phyloP scores from a whole-genome alignment of 2,113 vertebrate species.

The Myrmecophaga tridactyla region DNA sequence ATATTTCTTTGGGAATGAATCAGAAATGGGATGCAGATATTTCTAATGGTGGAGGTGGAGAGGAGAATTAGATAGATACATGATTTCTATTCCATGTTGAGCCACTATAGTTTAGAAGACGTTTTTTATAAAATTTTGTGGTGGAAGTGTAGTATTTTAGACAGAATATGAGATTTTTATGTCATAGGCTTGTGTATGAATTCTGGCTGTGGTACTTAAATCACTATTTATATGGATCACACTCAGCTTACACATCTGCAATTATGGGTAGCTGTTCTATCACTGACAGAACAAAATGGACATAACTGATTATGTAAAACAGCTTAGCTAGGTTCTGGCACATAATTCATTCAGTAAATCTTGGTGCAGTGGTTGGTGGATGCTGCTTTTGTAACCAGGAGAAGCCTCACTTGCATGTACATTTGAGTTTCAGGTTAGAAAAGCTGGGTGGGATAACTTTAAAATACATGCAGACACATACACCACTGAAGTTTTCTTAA shows the following conservation, averaged over 20 bases:
- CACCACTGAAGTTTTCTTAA: background rate
- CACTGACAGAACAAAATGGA: background rate
- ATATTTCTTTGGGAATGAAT: background rate
- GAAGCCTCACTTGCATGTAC: background rate
- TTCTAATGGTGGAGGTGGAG: background rate
- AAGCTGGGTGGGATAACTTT: background rate
- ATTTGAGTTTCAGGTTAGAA: background rate
- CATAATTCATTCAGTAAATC: background rate
- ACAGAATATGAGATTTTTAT: background rate
- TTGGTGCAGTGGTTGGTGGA: background rate
- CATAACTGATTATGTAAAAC: background rate
- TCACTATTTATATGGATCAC: background rate
- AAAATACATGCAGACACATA: background rate
- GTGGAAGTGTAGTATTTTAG: background rate
- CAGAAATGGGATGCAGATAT: background rate
- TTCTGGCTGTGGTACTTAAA: background rate
- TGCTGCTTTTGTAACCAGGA: background rate
- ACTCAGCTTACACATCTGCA: background rate
- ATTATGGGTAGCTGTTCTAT: background rate
- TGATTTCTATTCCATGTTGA: background rate
- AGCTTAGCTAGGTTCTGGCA: background rate
- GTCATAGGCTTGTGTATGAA: background rate
- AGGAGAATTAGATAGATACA: background rate
- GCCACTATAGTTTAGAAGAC: background rate
- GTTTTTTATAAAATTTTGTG: background rate